These are phyloP conservation scores for Marmota monax DNA, from an alignment of 2,113 vertebrate genomes.

Conservation along the genomic window DNA sequence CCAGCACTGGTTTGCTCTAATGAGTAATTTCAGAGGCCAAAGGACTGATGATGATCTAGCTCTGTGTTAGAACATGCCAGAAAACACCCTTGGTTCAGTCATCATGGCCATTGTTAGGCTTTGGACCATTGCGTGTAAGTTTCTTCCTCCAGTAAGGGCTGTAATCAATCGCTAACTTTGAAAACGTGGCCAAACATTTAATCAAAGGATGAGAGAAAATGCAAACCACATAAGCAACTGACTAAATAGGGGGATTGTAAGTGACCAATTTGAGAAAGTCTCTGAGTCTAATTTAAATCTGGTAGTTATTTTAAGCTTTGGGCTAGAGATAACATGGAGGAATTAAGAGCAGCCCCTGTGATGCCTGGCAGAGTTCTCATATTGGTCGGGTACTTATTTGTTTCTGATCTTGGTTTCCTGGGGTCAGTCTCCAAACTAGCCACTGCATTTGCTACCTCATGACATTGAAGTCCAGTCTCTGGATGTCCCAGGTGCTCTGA, in stretches of 20 bases:
- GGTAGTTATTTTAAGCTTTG: neutral
- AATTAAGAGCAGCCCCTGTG: neutral
- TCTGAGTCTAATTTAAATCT: neutral
- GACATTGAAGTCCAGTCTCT: accelerated
- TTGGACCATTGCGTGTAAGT: accelerated
- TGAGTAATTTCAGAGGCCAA: neutral
- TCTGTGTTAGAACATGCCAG: accelerated
- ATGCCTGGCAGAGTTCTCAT: too few relatives aligned
- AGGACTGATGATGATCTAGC: neutral
- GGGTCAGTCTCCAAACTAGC: neutral
- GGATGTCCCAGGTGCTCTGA: too few relatives aligned
- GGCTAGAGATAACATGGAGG: neutral
- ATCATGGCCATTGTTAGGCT: accelerated
- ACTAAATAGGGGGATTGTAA: neutral
- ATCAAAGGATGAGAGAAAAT: neutral
- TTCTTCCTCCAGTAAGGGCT: neutral
- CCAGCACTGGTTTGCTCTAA: too few relatives aligned
- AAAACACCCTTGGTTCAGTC: accelerated
- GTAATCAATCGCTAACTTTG: neutral
- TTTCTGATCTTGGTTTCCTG: neutral
- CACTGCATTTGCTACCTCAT: accelerated
- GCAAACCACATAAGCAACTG: neutral
- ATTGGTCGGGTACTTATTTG: too few relatives aligned
- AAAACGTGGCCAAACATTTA: neutral
- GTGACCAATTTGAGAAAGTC: neutral